Evolutionary conservation across 2,113 vertebrate species (phyloP).

Genomic region (Emydura subglobosa): DNA sequence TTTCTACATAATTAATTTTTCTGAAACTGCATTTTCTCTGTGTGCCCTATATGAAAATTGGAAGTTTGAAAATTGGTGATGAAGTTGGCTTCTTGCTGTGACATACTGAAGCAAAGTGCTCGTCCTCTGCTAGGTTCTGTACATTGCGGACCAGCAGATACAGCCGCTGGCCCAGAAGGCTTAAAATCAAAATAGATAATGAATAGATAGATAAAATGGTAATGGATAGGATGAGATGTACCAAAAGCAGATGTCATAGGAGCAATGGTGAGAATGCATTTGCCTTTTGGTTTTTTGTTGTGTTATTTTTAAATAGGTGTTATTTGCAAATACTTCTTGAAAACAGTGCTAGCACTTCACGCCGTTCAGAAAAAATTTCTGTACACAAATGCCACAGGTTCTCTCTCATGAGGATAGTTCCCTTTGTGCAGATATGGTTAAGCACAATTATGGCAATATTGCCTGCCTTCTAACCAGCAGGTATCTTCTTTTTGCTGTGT

Average conservation of each 20-base stretch:
- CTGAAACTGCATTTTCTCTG: background rate
- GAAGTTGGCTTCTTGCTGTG: background rate
- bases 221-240: background rate
- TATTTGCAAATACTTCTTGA: background rate
- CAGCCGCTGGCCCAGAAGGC: background rate
- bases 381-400: background rate
- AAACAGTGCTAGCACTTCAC: background rate
- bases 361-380: background rate
- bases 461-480: background rate
- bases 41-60: background rate
- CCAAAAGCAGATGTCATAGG: background rate
- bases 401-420: background rate
- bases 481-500: background rate
- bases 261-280: background rate
- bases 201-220: no score
- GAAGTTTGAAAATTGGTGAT: background rate
- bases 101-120: background rate
- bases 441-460: rapidly evolving
- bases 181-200: background rate
- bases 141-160: background rate
- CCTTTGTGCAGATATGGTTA: no score
- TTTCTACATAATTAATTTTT: background rate
- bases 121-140: background rate
- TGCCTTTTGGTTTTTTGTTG: background rate
- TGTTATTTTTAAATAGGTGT: background rate